Conservation (phyloP, 2,113 vertebrate species). For the Odocoileus virginianus region DNA sequence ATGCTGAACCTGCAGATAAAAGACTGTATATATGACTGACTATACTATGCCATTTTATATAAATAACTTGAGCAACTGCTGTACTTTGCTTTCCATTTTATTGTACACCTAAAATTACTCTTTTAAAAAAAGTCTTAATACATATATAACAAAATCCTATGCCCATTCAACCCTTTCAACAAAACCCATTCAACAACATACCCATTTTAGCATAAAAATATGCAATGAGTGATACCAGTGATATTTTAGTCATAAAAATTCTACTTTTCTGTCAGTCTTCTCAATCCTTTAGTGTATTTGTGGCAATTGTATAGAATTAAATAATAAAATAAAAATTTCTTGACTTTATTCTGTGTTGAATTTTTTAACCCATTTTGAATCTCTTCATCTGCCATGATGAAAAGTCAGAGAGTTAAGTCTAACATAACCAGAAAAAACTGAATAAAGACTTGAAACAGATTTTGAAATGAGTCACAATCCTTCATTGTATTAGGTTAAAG, state of each 20-base stretch:
- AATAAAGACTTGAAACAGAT: background rate
- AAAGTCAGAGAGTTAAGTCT: background rate
- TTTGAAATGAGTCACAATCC: background rate
- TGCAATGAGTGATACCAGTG: background rate
- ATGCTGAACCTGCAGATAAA: background rate
- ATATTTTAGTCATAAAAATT: conserved; percentile 6
- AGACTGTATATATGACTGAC: background rate
- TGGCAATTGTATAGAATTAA: background rate
- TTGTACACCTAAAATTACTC: background rate
- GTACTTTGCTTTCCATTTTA: background rate
- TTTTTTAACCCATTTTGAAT: background rate
- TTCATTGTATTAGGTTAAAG: background rate
- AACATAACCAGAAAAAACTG: background rate
- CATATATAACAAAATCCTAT: background rate
- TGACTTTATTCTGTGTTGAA: background rate
- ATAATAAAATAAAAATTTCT: conserved; percentile 6
- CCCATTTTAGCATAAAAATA: background rate
- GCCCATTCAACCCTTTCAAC: background rate
- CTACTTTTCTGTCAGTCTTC: background rate
- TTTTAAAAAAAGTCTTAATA: background rate
- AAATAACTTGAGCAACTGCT: background rate
- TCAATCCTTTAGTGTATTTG: background rate
- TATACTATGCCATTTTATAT: background rate
- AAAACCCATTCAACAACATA: background rate
- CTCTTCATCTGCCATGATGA: background rate